Evolutionary conservation across 2,113 vertebrate genomes (phyloP), one percentile per base, ranked within the genome.

Genomic region (Eonycteris spelaea): DNA sequence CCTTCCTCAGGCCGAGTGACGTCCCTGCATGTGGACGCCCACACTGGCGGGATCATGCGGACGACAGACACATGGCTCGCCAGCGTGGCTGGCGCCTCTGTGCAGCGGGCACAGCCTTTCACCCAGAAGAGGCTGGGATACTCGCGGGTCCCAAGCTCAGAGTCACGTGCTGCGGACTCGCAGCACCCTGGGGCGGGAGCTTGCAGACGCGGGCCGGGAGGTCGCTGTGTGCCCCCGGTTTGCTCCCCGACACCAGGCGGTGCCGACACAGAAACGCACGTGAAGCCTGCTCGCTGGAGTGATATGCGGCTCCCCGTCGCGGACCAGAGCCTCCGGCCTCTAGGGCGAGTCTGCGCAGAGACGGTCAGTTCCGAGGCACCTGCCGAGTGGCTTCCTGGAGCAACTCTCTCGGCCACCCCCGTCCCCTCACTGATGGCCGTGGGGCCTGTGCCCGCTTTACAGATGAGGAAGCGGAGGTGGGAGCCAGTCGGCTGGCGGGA

Each of bases 11-110:
- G 84, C 75, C 40, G 11, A 38, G 14, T 5, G 1, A 33, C 0
- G 14, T 1, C 22, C 30, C 15, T 0, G 1, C 5, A 1, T 11
- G 2, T 19, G 70, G 11, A 45, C 0, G 5, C 19, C 55, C 53
- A 2, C 12, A 0, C 48, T 12, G 48, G 48, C 48, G 1, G 48
- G 48, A 51, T 13, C 13, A 4, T 13, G 13, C 13, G 48, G 48
- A 51, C 0, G 1, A 13, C 1, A 6, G 48, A 43, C n/a, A 12
- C n/a, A 1, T 3, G 12, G 35, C 8, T 9, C 9, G 33, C 71
- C 19, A 9, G 43, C 16, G 51, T 43, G 53, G 13, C 14, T 1
- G 10, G 14, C 7, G 11, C 6, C 33, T 40, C 14, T 15, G 2
- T 6, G 61, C 33, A 9, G 13, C 0, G 40, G 28, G 26, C n/a